phyloP scores from a whole-genome alignment of 2,888 invertebrate species.

The Danaus chrysippus region DNA sequence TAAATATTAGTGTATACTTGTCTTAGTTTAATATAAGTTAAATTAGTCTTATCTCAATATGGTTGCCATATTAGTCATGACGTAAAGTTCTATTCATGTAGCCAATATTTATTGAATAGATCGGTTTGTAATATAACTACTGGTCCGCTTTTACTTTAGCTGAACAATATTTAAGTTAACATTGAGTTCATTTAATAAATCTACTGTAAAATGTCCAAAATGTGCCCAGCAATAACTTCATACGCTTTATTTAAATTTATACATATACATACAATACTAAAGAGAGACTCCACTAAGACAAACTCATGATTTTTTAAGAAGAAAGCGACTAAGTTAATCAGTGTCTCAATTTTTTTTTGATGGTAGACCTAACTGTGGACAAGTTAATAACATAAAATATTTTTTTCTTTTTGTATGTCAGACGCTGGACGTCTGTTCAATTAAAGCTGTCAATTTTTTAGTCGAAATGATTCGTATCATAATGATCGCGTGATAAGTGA shows the following conservation, averaged over 20 bases:
- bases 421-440: constrained; percentile 4
- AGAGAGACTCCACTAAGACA: too few relatives aligned
- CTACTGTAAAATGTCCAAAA: too few relatives aligned
- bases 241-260: too few relatives aligned
- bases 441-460: background rate
- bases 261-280: too few relatives aligned
- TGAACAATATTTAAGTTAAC: background rate
- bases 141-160: background rate
- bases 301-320: too few relatives aligned
- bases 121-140: background rate
- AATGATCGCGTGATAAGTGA: background rate
- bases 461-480: background rate
- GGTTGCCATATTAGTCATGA: constrained; percentile 6
- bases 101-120: constrained; percentile 4
- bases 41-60: constrained; percentile 2
- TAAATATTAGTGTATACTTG: constrained; percentile 14
- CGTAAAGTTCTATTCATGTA: background rate
- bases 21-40: background rate
- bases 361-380: background rate
- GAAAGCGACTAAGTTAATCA: too few relatives aligned
- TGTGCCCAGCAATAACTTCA: too few relatives aligned
- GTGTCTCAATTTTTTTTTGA: background rate
- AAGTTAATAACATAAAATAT: background rate
- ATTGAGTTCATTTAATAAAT: too few relatives aligned
- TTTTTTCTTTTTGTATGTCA: background rate